phyloP scores from a whole-genome alignment of 2,797 vertebrate species.

The Myripristis jacobus region DNA sequence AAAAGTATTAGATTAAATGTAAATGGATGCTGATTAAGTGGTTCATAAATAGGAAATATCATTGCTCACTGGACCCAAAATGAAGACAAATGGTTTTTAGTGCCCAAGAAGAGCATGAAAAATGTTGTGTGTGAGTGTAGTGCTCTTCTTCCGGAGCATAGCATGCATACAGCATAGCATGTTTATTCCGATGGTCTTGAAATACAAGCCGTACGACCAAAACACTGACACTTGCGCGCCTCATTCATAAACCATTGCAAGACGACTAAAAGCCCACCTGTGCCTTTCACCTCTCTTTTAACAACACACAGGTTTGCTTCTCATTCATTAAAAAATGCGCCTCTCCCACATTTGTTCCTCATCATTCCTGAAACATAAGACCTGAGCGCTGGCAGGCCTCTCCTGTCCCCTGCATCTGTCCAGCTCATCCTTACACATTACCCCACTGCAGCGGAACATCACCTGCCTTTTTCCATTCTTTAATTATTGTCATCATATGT shows the following conservation, averaged over 20 bases:
- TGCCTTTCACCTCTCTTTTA: conserved; percentile 12
- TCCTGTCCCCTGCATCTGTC: not conserved
- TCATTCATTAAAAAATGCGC: conserved; percentile 27
- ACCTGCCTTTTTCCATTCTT: conserved; percentile 6
- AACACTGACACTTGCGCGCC: conserved; percentile 45
- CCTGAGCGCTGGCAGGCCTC: not conserved
- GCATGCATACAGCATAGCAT: not conserved
- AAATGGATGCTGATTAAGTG: conserved; percentile 22
- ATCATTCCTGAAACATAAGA: conserved; percentile 7
- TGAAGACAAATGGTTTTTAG: conserved; percentile 22
- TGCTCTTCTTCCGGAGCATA: no score
- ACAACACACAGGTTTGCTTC: conserved; percentile 15
- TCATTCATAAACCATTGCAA: conserved; percentile 66
- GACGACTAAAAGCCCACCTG: conserved; percentile 30
- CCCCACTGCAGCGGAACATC: not conserved
- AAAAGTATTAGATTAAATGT: conserved; percentile 21
- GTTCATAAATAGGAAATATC: conserved; percentile 23
- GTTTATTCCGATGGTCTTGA: conserved; percentile 32
- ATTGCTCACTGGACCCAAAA: conserved; percentile 10
- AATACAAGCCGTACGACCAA: conserved; percentile 48
- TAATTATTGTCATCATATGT: not conserved
- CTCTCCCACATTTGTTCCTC: conserved; percentile 1
- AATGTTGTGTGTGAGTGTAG: not conserved
- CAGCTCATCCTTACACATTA: conserved; percentile 4
- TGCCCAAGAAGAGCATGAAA: not conserved